Conservation (phyloP, 2,797 vertebrate genomes). For the Knipowitschia caucasica region DNA sequence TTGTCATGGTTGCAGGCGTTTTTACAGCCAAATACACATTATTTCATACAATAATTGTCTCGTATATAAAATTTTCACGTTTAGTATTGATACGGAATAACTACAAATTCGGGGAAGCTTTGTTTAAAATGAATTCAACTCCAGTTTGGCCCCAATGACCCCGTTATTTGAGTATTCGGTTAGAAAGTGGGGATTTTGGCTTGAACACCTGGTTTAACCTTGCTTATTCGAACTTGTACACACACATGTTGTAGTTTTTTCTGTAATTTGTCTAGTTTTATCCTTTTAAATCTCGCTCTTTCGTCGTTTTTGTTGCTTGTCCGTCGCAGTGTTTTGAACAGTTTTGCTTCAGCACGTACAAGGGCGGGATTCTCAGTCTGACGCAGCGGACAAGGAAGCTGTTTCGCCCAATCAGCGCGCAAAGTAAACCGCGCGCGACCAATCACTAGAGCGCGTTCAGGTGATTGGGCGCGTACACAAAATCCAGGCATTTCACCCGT, state of each 20-base stretch:
- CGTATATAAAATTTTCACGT: not conserved
- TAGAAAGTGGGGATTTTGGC: not conserved
- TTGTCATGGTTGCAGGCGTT: not conserved
- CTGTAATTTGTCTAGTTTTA: not conserved
- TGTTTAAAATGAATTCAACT: not conserved
- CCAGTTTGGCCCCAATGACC: not conserved
- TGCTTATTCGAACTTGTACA: not conserved
- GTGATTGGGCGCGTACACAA: slow-evolving; percentile 34
- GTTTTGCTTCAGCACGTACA: slow-evolving; percentile 45
- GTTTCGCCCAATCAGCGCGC: slow-evolving; percentile 51
- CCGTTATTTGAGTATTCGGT: not conserved
- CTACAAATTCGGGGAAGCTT: no score
- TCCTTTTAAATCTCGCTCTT: not conserved
- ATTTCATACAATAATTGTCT: no score
- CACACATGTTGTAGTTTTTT: not conserved
- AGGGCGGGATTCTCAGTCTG: slow-evolving; percentile 22
- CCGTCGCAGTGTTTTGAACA: not conserved
- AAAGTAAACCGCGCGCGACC: slow-evolving; percentile 37
- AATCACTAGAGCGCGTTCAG: slow-evolving; percentile 42
- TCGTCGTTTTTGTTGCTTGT: not conserved
- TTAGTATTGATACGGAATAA: not conserved
- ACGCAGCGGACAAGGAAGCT: slow-evolving; percentile 40
- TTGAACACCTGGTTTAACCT: not conserved
- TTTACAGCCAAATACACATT: not conserved
- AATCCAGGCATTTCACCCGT: not conserved